A percentile compares a stretch with the other conserved stretches of the same genome.
These are phyloP conservation scores for cattle (Bos taurus) DNA, from an alignment of 2,113 vertebrate species.

Conservation along the genomic window ARS-UCD2.0 NC_037331.1:86166501-86167000, in stretches of 20 bases:
- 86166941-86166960: neutral
- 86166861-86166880: neutral
- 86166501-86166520: too few relatives aligned
- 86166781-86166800: neutral
- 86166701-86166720: neutral
- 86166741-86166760: neutral
- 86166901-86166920: neutral
- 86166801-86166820: neutral
- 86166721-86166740: neutral
- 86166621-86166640: neutral
- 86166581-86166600: neutral
- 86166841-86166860: neutral
- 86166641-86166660: neutral
- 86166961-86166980: neutral
- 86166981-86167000: neutral
- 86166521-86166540: too few relatives aligned
- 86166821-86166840: neutral
- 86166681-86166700: neutral
- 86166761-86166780: neutral
- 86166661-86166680: neutral
- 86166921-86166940: neutral
- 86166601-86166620: neutral
- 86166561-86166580: neutral
- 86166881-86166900: neutral
- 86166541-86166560: too few relatives aligned